Evolutionary conservation across 1,140 invertebrate genomes (phyloP).

Genomic region (Papilio glaucus): DNA sequence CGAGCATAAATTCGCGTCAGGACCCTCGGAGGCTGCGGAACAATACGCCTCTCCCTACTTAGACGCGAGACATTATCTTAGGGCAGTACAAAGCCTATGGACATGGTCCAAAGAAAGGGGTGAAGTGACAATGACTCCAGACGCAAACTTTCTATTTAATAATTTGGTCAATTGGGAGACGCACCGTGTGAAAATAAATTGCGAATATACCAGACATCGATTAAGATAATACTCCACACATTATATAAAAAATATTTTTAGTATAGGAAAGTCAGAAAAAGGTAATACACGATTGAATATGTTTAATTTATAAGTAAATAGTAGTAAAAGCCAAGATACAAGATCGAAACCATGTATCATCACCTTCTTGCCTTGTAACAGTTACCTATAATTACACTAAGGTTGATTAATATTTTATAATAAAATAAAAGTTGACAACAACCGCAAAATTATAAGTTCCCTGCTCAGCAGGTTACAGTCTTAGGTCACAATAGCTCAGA

Average conservation of each 20-base stretch:
- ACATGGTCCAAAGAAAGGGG: constrained; percentile 72
- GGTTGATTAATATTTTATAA: constrained; percentile 41
- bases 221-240: no score
- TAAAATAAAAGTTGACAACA: constrained; percentile 70
- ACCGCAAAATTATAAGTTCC: constrained; percentile 76
- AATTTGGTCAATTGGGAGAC: constrained; percentile 64
- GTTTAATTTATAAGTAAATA: not conserved
- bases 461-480: constrained; percentile 57
- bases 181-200: constrained; percentile 68
- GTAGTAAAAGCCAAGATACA: not conserved
- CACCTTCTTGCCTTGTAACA: not conserved
- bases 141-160: constrained; percentile 72
- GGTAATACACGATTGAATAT: not conserved
- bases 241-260: not conserved
- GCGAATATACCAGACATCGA: not conserved
- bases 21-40: constrained; percentile 78
- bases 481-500: constrained; percentile 41
- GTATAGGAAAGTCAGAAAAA: not conserved
- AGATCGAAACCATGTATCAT: not conserved
- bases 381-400: not conserved
- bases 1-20: constrained; percentile 78
- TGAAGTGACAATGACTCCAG: constrained; percentile 60
- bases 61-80: constrained; percentile 74
- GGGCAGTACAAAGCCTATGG: constrained; percentile 67
- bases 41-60: constrained; percentile 71